Percentiles rank a stretch among this genome's conserved stretches.
These are phyloP conservation scores for Genyomyrus donnyi DNA, from an alignment of 2,113 vertebrate species.

Conservation along the genomic window DNA sequence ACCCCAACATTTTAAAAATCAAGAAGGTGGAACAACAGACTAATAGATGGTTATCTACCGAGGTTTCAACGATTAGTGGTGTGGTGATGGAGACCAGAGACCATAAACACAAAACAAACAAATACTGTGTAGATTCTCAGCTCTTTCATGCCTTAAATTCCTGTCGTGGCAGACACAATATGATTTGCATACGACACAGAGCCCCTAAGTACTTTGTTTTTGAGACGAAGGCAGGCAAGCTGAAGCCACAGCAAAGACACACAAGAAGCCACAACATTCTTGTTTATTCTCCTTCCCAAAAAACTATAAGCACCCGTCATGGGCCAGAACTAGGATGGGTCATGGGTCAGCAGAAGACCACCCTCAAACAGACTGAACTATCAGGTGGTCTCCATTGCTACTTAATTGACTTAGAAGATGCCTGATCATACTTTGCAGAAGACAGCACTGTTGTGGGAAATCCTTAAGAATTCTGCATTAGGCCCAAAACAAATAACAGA, in stretches of 20 bases:
- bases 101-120: neutral
- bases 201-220: neutral
- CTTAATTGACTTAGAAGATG: neutral
- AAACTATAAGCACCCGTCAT: neutral
- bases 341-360: neutral
- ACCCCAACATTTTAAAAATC: neutral
- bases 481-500: neutral
- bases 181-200: neutral
- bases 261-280: conserved; percentile 14
- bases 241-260: conserved; percentile 3
- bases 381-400: neutral
- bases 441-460: neutral
- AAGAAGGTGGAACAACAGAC: neutral
- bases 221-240: neutral
- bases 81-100: neutral
- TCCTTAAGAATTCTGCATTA: neutral
- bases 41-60: neutral
- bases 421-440: neutral
- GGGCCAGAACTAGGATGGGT: neutral
- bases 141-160: neutral
- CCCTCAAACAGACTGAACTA: neutral
- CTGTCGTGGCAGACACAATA: neutral
- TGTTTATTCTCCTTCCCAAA: conserved; percentile 12
- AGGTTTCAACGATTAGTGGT: neutral
- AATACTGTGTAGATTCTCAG: neutral